Percentiles rank a stretch among this genome's conserved stretches.
Conservation (phyloP, 2,113 vertebrate species). For the Malurus alboscapulatus region DNA sequence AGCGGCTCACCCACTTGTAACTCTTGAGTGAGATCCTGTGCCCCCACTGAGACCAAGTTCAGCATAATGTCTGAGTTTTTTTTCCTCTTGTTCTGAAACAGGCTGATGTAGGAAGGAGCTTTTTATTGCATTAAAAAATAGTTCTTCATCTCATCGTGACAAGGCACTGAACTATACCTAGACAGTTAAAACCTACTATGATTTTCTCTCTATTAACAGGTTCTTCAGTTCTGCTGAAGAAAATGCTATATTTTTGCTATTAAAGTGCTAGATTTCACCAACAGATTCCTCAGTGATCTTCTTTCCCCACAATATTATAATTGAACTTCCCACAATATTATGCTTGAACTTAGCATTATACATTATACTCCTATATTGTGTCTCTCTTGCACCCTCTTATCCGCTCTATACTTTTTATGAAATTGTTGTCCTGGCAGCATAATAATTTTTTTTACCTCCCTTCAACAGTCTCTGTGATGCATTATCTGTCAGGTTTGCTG, state of each 20-base stretch:
- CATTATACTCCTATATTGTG: neutral
- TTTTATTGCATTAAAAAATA: neutral
- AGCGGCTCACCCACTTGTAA: neutral
- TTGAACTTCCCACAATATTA: neutral
- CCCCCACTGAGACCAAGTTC: neutral
- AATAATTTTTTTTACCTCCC: neutral
- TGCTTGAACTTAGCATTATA: neutral
- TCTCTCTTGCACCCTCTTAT: neutral
- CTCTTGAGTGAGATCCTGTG: neutral
- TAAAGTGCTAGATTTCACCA: neutral
- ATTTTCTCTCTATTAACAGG: neutral
- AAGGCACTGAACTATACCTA: neutral
- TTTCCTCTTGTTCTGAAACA: neutral
- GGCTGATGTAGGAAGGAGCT: neutral
- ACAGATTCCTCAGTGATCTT: neutral
- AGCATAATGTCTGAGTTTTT: neutral
- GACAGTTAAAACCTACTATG: neutral
- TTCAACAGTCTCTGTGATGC: neutral
- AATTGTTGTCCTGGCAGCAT: neutral
- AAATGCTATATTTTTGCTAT: neutral
- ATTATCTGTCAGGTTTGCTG: neutral
- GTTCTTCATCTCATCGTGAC: neutral
- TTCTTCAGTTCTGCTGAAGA: neutral
- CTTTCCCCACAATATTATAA: neutral
- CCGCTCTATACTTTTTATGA: neutral